These are phyloP conservation scores for Bhutanitis thaidina DNA, from an alignment of 2,888 invertebrate species.

Conservation along the genomic window DNA sequence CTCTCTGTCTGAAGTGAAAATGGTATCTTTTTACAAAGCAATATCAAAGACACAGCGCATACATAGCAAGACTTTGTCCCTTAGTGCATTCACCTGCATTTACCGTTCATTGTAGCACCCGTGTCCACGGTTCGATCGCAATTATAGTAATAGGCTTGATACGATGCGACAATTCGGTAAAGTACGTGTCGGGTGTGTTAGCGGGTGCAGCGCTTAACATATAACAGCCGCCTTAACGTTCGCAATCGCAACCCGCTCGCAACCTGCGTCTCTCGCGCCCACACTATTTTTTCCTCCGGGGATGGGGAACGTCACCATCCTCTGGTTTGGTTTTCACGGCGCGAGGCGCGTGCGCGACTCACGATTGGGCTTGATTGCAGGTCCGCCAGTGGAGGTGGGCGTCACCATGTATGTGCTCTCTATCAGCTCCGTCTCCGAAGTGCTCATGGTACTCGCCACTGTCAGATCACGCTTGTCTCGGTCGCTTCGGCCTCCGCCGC, in stretches of 20 bases:
- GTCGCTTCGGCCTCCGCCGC: slow-evolving; percentile 54
- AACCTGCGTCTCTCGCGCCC: slow-evolving; percentile 43
- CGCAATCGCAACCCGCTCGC: slow-evolving; percentile 36
- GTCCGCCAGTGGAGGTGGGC: slow-evolving; percentile 98
- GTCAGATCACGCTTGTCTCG: slow-evolving; percentile 86
- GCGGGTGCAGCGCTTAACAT: not conserved
- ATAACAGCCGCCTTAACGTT: slow-evolving; percentile 21
- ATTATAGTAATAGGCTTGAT: slow-evolving; percentile 41
- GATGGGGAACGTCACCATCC: slow-evolving; percentile 66
- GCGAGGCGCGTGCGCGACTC: slow-evolving; percentile 52
- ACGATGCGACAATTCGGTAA: slow-evolving; percentile 26
- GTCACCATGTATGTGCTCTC: slow-evolving; percentile 99
- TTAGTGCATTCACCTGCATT: slow-evolving; percentile 75
- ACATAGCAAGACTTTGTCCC: slow-evolving; percentile 65
- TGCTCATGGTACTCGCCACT: slow-evolving; percentile 92
- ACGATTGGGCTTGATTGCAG: slow-evolving; percentile 86
- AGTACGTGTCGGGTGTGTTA: slow-evolving; percentile 4
- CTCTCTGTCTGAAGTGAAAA: slow-evolving; percentile 92
- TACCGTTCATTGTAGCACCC: slow-evolving; percentile 77
- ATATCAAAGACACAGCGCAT: slow-evolving; percentile 72
- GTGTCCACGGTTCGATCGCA: slow-evolving; percentile 73
- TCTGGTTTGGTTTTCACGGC: slow-evolving; percentile 60
- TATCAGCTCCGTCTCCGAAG: slow-evolving; percentile 99
- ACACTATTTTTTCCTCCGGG: slow-evolving; percentile 39
- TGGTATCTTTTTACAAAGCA: slow-evolving; percentile 74